Evolutionary conservation across 2,888 invertebrate species (phyloP), one percentile per base, ranked within the genome.

Genomic region (Athetis lepigone): DNA sequence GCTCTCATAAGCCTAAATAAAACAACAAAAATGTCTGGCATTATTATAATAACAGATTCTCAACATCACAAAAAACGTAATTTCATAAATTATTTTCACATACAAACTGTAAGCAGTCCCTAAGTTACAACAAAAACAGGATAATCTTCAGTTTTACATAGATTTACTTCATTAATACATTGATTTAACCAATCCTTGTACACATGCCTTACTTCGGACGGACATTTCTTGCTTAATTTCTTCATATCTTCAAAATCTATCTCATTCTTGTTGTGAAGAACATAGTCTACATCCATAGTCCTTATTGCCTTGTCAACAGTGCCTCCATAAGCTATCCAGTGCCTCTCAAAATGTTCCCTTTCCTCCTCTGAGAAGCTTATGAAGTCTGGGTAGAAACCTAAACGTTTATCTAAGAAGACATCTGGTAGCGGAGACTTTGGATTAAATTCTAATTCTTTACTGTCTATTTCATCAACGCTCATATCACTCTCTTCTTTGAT

Each of bases 281-380:
- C 81, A 74, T 78, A 93, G 81, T 95, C 91, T 1, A 94, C 89
- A 39, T 94, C 86, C 61, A 83, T 81, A 2, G 77, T 70, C 27
- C 84, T 85, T n/a, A 95, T 63, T 11, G 93, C 85, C 62, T 94
- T 94, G 0, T 88, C 89, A 18, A 96, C 81, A 13, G 72, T 86
- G 2, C 96, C 96, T 3, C 96, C 96, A 67, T 95, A 96, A 1
- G 96, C 97, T 51, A 96, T 92, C 93, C 97, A 96, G 88, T 96
- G 96, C 75, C 97, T 93, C 79, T 94, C 95, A 59, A 92, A 92
- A 77, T 86, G 78, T 13, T 67, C 76, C 52, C 91, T 85, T 73
- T 93, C 92, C 0, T 88, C 82, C 70, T 93, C 93, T 0, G 90
- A 73, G 70, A 94, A 90, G 70, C 91, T 91, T 64, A 94, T 88